These are phyloP conservation scores for Baronia brevicornis DNA, from an alignment of 2,888 invertebrate species.

Conservation along the genomic window DNA sequence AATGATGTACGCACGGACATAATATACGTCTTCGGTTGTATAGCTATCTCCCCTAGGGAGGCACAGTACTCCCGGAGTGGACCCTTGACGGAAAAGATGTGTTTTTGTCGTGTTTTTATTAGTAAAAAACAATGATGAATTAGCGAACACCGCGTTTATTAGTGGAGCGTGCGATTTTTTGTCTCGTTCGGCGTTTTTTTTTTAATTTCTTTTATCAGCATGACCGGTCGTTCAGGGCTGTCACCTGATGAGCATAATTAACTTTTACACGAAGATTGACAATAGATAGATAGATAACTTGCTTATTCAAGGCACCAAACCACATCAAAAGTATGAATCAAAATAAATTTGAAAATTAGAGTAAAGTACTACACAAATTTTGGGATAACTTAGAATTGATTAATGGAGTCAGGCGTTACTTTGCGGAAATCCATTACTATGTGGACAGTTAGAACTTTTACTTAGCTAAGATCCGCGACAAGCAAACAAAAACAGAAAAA, in stretches of 20 bases:
- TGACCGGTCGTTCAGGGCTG: constrained; percentile 6
- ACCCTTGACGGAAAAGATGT: constrained; percentile 32
- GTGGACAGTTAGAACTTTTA: too few species aligned
- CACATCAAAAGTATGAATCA: too few species aligned
- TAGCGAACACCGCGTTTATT: constrained; percentile 57
- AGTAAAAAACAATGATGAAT: constrained; percentile 69
- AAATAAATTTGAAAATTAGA: too few species aligned
- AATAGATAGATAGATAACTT: background rate
- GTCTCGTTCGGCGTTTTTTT: constrained; percentile 19
- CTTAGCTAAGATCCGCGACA: too few species aligned
- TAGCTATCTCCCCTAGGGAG: constrained; percentile 12
- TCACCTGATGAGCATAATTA: background rate
- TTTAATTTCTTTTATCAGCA: constrained; percentile 30
- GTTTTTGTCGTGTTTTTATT: constrained; percentile 68
- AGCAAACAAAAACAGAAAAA: too few species aligned
- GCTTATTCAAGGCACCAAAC: constrained; percentile 12
- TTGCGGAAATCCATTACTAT: too few species aligned
- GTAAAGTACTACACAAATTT: too few species aligned
- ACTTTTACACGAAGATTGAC: background rate
- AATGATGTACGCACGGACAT: constrained; percentile 10
- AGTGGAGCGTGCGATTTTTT: constrained; percentile 43
- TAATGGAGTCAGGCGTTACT: too few species aligned
- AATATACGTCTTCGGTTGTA: background rate
- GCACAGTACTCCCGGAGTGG: constrained; percentile 16
- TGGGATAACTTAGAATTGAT: too few species aligned